These are phyloP conservation scores for Eudorcas thomsonii DNA, from an alignment of 2,113 vertebrate genomes.

Conservation along the genomic window DNA sequence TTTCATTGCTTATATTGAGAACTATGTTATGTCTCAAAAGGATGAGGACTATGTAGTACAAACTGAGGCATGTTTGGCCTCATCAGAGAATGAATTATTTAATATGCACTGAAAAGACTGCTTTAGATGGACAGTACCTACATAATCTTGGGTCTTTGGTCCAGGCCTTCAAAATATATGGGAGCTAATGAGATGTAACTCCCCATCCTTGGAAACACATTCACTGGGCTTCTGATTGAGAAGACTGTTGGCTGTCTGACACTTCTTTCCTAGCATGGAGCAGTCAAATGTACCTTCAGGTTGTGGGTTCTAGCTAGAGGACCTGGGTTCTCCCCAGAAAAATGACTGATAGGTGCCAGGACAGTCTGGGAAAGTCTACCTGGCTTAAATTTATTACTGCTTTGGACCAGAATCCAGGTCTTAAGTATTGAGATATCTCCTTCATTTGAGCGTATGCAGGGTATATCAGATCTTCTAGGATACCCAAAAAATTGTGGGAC, in stretches of 20 bases:
- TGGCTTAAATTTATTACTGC: not conserved
- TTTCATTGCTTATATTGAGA: not conserved
- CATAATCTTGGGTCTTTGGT: not conserved
- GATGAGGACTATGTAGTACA: not conserved
- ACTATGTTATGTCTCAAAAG: not conserved
- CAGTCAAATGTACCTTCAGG: not conserved
- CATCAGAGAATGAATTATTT: not conserved
- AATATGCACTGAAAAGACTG: not conserved
- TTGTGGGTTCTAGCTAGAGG: not conserved
- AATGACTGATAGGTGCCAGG: not conserved
- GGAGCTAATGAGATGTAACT: not conserved
- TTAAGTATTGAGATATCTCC: not conserved
- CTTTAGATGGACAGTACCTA: not conserved
- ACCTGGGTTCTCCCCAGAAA: not conserved
- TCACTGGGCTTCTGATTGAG: not conserved
- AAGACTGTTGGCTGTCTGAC: not conserved
- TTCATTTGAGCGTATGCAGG: not conserved
- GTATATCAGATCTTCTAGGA: not conserved
- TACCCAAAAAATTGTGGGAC: not conserved
- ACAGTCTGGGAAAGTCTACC: not conserved
- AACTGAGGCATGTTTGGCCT: not conserved
- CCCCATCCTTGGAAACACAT: not conserved
- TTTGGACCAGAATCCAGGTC: not conserved
- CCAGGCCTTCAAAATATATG: not conserved
- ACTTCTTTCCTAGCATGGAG: not conserved